Conservation (phyloP, 2,888 invertebrate genomes). For the Phyllotreta cruciferae region DNA sequence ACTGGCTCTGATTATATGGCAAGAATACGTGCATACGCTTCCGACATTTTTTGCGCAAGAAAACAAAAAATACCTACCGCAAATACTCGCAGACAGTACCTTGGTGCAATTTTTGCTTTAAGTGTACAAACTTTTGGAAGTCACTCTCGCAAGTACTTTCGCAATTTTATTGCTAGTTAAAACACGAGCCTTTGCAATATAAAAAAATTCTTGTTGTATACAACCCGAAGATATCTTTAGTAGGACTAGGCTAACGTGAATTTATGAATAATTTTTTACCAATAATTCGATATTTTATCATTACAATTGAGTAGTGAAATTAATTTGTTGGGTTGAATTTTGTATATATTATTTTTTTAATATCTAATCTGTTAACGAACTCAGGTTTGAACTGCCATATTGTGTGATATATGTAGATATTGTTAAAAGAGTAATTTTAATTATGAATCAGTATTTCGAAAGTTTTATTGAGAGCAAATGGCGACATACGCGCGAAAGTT, state of each 20-base stretch:
- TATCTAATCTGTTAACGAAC: conserved; percentile 19
- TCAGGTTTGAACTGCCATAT: conserved; percentile 15
- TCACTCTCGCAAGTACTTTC: too few species aligned
- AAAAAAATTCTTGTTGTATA: too few species aligned
- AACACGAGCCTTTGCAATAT: too few species aligned
- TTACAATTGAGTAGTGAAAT: not conserved
- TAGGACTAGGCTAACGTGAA: not conserved
- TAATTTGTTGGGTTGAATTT: not conserved
- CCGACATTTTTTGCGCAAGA: too few species aligned
- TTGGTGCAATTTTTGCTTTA: too few species aligned
- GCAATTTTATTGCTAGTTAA: too few species aligned
- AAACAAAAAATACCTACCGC: too few species aligned
- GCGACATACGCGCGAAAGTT: conserved; percentile 5
- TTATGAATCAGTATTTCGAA: conserved; percentile 25
- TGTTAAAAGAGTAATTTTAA: conserved; percentile 19
- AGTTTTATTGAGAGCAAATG: conserved; percentile 12
- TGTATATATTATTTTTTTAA: not conserved
- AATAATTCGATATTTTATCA: not conserved
- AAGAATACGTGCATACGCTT: too few species aligned
- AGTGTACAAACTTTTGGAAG: too few species aligned
- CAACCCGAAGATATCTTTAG: not conserved
- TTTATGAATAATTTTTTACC: too few species aligned
- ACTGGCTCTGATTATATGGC: too few species aligned
- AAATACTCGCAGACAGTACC: too few species aligned
- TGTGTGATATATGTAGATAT: conserved; percentile 25